Evolutionary conservation across 2,888 invertebrate species (phyloP), one percentile per base, ranked within the genome.

Genomic region (Diarsia brunnea): DNA sequence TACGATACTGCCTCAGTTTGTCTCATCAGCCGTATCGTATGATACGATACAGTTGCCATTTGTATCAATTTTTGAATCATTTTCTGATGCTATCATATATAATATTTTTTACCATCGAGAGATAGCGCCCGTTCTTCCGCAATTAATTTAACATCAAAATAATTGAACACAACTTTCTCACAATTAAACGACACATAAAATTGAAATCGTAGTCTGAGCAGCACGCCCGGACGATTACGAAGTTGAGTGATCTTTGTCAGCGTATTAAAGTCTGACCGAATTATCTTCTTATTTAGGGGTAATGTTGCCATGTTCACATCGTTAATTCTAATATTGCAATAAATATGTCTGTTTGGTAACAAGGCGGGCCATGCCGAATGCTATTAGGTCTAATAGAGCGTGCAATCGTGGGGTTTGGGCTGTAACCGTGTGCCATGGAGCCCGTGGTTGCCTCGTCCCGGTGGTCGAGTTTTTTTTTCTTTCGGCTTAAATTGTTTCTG

Each of bases 221-320:
- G 89, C 92, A 93, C 95, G 94, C 96, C 95, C 89, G 84, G 91
- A 84, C 94, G 92, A 95, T 96, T 95, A 94, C 93, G 89, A 93
- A 93, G 89, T 91, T 81, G 85, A 74, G 84, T 82, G 89, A 95
- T 95, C 95, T 96, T 96, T 96, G 96, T 96, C 91, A 94, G 89
- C 95, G 95, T 89, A 93, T 96, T 96, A 96, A 96, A 96, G 94
- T 96, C 93, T 96, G 96, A 96, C 96, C 95, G 96, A 96, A 94
- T 96, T 95, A 96, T 91, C 92, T 90, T 91, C 85, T 88, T 86
- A 88, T 87, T 88, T 88, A 86, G 86, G 88, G 87, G 87, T 90
- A 84, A 89, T 90, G 91, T 91, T 80, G 89, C 91, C 85, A 94
- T 84, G 84, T 96, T 96, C 96, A 94, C 96, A 95, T 96, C 96